Percentiles rank a stretch among this genome's conserved stretches.
These are phyloP conservation scores for Lasioglossum albipes DNA, from an alignment of 1,140 invertebrate genomes.

Conservation along the genomic window DNA sequence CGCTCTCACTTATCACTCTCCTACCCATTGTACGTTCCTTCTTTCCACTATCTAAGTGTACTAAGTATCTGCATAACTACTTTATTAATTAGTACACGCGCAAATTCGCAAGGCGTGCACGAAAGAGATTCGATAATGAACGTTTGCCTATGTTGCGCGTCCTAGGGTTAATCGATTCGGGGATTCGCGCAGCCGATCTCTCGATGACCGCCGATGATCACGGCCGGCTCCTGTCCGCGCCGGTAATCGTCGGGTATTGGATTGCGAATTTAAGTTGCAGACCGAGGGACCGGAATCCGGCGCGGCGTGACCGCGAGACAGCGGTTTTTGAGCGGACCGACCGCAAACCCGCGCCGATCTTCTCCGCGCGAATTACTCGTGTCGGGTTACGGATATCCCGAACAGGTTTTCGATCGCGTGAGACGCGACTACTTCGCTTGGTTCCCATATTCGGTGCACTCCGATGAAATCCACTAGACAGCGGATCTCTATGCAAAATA, in stretches of 20 bases:
- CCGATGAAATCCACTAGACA: too few species aligned
- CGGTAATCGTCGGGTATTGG: slow-evolving; percentile 10
- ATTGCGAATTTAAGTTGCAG: not conserved
- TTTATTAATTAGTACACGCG: too few species aligned
- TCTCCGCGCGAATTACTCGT: slow-evolving; percentile 42
- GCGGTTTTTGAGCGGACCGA: slow-evolving; percentile 30
- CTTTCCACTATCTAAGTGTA: too few species aligned
- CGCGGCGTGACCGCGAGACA: slow-evolving; percentile 14
- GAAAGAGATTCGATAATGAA: too few species aligned
- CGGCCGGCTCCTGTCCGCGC: not conserved
- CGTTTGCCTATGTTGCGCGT: too few species aligned
- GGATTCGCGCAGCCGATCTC: not conserved
- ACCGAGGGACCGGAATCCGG: not conserved
- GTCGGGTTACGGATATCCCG: slow-evolving; percentile 47
- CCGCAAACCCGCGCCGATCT: slow-evolving; percentile 32
- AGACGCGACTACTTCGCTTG: not conserved
- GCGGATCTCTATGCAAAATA: too few species aligned
- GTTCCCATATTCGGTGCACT: slow-evolving; percentile 29
- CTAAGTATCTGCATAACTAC: too few species aligned
- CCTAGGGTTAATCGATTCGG: too few species aligned
- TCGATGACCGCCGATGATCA: not conserved
- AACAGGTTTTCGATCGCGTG: slow-evolving; percentile 54
- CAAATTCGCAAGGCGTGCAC: too few species aligned
- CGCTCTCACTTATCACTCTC: too few species aligned
- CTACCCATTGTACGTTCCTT: too few species aligned